Evolutionary conservation across 2,888 invertebrate genomes (phyloP), one percentile per base, ranked within the genome.

Genomic region (Hypercompe scribonia): DNA sequence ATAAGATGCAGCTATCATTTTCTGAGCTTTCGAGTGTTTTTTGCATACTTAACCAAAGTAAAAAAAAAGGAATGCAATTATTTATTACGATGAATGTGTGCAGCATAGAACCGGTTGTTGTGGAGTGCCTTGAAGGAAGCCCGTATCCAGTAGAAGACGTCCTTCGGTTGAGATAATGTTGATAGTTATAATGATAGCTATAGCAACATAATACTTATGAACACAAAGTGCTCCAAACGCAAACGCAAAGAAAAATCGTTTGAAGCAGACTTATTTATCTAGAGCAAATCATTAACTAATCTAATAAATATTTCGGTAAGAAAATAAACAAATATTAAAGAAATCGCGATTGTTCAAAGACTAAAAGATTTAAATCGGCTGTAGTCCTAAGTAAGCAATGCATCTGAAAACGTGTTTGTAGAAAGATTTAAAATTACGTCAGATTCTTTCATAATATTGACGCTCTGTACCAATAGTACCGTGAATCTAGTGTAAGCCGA

Each of bases 361-460:
- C 83, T 81, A 84, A 87, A 84, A 82, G 81, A 78, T 83, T 87
- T 84, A 82, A 76, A 31, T 11, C 31, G 34, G 61, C 28, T 24
- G 28, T 77, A 54, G 80, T 86, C 89, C 89, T 89, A 87, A 88
- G 81, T 83, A 77, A 89, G 87, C 85, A 85, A 63, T 78, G 68
- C 73, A 74, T 66, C 68, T 66, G 68, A 66, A 54, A 36, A 68
- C 58, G 71, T 82, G 65, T 73, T 72, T 66, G 71, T 65, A 66
- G 28, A 42, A 46, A 64, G 71, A 61, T 73, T 80, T 69, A 68
- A 50, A 64, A 65, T 71, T 65, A 63, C 46, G 31, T 58, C 2
- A 33, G 42, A 70, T 72, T 54, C 54, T 36, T 69, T 39, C 39
- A 24, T 39, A 61, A 69, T 39, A 39, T 69, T 61, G 31, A 69